Evolutionary conservation across 2,113 vertebrate species (phyloP), one percentile per base, ranked within the genome.

Genomic region (Mohoua ochrocephala): DNA sequence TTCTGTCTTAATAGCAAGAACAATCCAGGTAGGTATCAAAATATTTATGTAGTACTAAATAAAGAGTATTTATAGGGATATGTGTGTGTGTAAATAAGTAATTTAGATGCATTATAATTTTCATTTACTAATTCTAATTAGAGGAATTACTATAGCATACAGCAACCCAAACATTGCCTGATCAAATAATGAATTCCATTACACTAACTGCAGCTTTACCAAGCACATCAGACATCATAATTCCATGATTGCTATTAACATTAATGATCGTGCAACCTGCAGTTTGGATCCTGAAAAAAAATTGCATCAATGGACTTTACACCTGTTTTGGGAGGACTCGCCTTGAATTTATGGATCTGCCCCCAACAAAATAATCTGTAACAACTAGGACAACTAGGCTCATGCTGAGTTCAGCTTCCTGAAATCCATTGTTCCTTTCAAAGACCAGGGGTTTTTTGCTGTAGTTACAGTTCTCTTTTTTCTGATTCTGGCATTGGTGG

Each of bases 1-100:
- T 61, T 98, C 99, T 2, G 98, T 98, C 7, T 97, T 99, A 91
- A 97, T 99, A 97, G 94, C 98, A 96, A 99, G 98, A 96, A 98
- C 97, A 95, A 96, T 98, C 81, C 99, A 99, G 99, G 99, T 99
- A 95, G 56, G 98, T 87, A 49, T 20, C 11, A 1, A 82, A 81
- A 67, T 69, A n/a, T 50, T 78, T 93, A 52, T 85, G 8, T 92
- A 63, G 14, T 73, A 70, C 31, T 73, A 56, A 60, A 39, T 47
- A 53, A 74, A 85, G 24, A 68, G 19, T 68, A 24, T 37, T 41
- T 6, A 4, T n/a, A n/a, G n/a, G n/a, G 39, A 11, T 52, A 2
- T 49, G 1, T 45, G 3, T n/a, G 3, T 39, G 28, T 13, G 11
- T 39, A 67, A 67, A 59, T 33, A 13, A 91, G 59, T 86, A 57